phyloP scores from a whole-genome alignment of 1,140 invertebrate species.

The Drosophila bocqueti region DNA sequence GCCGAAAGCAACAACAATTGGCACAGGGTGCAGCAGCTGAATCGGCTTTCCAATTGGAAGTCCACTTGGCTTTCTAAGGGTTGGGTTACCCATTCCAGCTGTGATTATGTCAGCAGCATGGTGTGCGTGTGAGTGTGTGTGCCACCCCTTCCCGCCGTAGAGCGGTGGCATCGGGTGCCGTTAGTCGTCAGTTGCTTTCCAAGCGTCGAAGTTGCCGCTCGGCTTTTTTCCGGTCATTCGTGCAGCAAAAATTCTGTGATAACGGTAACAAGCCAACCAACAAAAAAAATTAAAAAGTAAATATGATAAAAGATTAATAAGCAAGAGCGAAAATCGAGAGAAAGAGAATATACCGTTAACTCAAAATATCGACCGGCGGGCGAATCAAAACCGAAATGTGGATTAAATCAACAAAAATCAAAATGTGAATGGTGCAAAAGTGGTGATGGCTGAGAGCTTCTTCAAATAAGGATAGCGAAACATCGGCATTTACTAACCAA shows the following conservation, averaged over 20 bases:
- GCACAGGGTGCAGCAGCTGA: constrained; percentile 74
- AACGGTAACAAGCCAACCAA: constrained; percentile 56
- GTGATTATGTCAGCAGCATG: constrained; percentile 78
- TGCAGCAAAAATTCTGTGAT: constrained; percentile 64
- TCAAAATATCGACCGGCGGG: constrained; percentile 13
- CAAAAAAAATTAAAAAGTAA: constrained; percentile 3
- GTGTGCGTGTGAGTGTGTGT: constrained; percentile 23
- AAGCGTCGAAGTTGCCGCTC: constrained; percentile 76
- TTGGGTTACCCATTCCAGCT: constrained; percentile 67
- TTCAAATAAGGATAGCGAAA: constrained; percentile 13
- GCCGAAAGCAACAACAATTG: constrained; percentile 53
- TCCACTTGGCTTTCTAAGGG: constrained; percentile 72
- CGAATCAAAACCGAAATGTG: constrained; percentile 45
- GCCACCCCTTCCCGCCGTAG: constrained; percentile 33
- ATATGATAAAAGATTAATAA: neutral
- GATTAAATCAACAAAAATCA: constrained; percentile 36
- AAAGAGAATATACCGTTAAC: constrained; percentile 8
- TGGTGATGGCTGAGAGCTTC: constrained; percentile 31
- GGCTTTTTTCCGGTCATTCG: constrained; percentile 47
- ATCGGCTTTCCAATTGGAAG: constrained; percentile 73
- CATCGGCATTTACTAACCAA: constrained; percentile 3
- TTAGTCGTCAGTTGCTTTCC: constrained; percentile 78
- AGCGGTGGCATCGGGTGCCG: constrained; percentile 21
- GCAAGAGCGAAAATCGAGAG: constrained; percentile 4
- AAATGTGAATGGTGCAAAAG: constrained; percentile 55